phyloP scores from a whole-genome alignment of 2,888 invertebrate species.

The Parnassius apollo region DNA sequence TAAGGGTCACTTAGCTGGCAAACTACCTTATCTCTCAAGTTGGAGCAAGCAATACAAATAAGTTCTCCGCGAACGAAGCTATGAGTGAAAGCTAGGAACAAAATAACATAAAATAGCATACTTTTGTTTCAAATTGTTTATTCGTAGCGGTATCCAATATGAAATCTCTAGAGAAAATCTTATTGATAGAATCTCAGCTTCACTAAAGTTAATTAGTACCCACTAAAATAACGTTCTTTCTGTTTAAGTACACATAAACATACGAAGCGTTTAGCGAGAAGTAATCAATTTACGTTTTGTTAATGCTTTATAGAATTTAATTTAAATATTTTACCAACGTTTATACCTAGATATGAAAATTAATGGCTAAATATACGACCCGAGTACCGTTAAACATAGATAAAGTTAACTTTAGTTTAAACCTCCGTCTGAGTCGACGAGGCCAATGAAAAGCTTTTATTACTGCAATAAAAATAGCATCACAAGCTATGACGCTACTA shows the following conservation, averaged over 20 bases:
- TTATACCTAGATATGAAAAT: slow-evolving; percentile 13
- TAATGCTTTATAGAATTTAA: slow-evolving; percentile 18
- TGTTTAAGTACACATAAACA: background rate
- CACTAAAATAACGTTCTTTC: background rate
- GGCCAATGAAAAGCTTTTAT: slow-evolving; percentile 73
- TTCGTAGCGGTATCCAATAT: no score
- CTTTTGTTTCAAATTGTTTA: no score
- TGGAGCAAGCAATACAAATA: no score
- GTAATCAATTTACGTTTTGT: slow-evolving; percentile 30
- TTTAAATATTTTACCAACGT: slow-evolving; percentile 7
- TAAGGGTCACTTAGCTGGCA: no score
- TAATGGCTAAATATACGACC: slow-evolving; percentile 20
- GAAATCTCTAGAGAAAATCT: no score
- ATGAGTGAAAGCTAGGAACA: no score
- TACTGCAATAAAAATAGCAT: slow-evolving; percentile 58
- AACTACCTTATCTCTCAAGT: no score
- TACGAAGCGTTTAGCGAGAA: slow-evolving; percentile 14
- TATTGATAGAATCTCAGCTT: no score
- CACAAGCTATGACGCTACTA: slow-evolving; percentile 45
- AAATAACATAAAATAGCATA: no score
- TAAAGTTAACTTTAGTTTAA: slow-evolving; percentile 60
- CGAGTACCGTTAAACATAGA: slow-evolving; percentile 56
- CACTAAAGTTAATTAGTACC: background rate
- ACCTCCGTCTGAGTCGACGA: slow-evolving; percentile 46
- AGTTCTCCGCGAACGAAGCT: no score